Base-by-base conservation (phyloP, 2,888 invertebrate genomes). In the Anorthoa munda region DNA sequence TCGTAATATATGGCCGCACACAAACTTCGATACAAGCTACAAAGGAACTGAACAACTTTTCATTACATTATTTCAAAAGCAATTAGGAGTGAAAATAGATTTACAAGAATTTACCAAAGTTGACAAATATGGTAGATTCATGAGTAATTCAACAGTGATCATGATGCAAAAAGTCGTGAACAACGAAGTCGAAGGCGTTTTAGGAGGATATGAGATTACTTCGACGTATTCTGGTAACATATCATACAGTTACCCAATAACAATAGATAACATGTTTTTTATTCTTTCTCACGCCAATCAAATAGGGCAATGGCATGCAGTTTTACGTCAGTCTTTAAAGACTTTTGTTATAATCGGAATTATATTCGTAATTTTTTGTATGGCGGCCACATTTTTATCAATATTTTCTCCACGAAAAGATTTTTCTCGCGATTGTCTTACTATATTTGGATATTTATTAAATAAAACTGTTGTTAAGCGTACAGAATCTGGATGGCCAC, bases 401-500 rank as follows among this genome's bases (percentile, higher is more conserved):
- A 66, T 90, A 70, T 91, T 92, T 81, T 72, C 85, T 45, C 64
- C 72, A 2, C 46, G 48, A 12, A 82, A 67, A 31, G 88, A 90
- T 75, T 17, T 76, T 45, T 39, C 72, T 2, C 83, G 87, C 12
- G 81, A 87, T 26, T 56, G 87, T 26, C 66, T 91, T 26, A 76
- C 87, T 11, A 80, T 91, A 11, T 86, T 86, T 55, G 92, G 92
- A 58, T 89, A 87, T 59, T 87, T 91, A 70, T 72, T 90, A 12
- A 88, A 87, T 77, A 91, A 86, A 64, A 72, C 66, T 13, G 64
- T 58, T 18, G 55, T 84, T 2, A 74, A 63, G 13, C 77, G 84
- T 18, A 80, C 83, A 45, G 84, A 83, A 50, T 50, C 72, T 3
- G 87, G 86, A 21, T 50, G 84, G 23, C 72, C 88, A n/a, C 83